Conservation (phyloP, 2,797 vertebrate genomes). For the Gobio occitaniae region DNA sequence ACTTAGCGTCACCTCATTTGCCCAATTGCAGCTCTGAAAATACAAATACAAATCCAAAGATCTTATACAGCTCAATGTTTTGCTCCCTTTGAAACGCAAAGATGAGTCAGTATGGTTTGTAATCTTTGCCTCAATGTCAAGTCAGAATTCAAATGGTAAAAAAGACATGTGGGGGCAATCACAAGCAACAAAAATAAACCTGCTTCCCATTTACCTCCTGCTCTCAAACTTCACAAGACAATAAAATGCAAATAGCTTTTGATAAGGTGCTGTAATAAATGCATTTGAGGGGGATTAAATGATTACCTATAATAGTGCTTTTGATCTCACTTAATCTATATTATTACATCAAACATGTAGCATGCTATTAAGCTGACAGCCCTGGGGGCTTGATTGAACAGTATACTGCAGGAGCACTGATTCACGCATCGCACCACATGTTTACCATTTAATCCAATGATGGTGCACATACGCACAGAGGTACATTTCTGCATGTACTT, state of each 20-base stretch:
- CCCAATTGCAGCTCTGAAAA: background rate
- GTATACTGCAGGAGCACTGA: background rate
- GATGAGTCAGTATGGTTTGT: background rate
- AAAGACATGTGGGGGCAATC: conserved; percentile 9
- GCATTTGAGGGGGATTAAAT: background rate
- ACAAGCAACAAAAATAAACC: background rate
- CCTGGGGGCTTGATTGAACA: background rate
- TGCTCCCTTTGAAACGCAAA: background rate
- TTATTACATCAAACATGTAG: conserved; percentile 17
- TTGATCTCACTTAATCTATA: conserved; percentile 14
- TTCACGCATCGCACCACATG: background rate
- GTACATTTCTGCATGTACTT: background rate
- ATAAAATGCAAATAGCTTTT: conserved; percentile 14
- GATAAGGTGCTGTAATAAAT: background rate
- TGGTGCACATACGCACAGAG: background rate
- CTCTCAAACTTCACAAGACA: background rate
- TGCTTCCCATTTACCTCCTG: background rate
- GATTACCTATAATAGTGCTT: background rate
- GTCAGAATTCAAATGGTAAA: conserved; percentile 28
- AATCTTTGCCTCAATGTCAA: background rate
- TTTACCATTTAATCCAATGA: background rate
- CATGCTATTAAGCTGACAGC: conserved; percentile 4
- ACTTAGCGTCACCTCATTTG: conserved; percentile 6
- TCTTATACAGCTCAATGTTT: background rate
- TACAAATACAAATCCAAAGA: background rate